Conservation (phyloP, 2,888 invertebrate species). For the Fabriciana adippe region DNA sequence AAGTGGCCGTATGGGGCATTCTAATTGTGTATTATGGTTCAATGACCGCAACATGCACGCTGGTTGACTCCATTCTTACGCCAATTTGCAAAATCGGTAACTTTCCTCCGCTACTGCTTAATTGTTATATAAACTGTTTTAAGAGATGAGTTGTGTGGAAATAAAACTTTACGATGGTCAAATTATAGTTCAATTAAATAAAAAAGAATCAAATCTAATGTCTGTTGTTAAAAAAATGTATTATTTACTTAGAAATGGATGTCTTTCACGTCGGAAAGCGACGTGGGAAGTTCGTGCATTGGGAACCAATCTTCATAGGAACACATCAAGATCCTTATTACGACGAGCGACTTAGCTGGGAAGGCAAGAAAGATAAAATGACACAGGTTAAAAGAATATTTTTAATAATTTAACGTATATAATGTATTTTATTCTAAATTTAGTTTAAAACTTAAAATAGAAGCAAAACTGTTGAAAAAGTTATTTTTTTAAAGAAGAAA, state of each 20-base stretch:
- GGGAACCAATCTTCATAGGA: slow-evolving; percentile 97
- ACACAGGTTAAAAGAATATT: slow-evolving; percentile 86
- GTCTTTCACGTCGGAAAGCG: slow-evolving; percentile 93
- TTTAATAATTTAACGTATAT: background rate
- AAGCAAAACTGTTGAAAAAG: too few relatives aligned
- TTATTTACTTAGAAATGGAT: slow-evolving; percentile 78
- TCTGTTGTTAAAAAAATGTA: background rate
- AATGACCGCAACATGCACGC: slow-evolving; percentile 65
- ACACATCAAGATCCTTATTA: slow-evolving; percentile 94
- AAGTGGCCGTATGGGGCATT: slow-evolving; percentile 76
- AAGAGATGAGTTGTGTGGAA: background rate
- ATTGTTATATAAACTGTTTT: slow-evolving; percentile 22
- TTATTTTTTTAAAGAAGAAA: too few relatives aligned
- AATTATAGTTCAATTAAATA: too few relatives aligned
- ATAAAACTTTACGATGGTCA: too few relatives aligned
- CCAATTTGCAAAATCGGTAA: slow-evolving; percentile 68
- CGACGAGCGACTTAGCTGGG: slow-evolving; percentile 96
- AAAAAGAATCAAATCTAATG: too few relatives aligned
- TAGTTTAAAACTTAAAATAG: too few relatives aligned
- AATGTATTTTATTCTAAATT: too few relatives aligned
- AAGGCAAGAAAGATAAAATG: slow-evolving; percentile 97
- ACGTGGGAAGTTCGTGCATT: slow-evolving; percentile 89
- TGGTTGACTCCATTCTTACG: slow-evolving; percentile 61
- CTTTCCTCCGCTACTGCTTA: slow-evolving; percentile 43
- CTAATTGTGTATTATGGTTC: slow-evolving; percentile 80